Conservation (phyloP, 92 coral and sea anemone genomes). For the Virgularia gustaviana region DNA sequence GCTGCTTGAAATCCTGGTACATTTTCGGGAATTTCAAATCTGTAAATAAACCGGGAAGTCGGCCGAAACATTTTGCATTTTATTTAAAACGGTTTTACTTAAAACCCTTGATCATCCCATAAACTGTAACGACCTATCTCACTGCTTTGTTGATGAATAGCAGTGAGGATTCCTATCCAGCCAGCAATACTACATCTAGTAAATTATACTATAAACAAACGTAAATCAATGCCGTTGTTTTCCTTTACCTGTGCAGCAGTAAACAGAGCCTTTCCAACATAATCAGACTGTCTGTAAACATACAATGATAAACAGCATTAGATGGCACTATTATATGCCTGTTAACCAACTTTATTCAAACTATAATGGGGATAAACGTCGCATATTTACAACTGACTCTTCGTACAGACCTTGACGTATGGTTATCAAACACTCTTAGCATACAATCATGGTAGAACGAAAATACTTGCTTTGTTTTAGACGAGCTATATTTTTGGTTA, state of each 20-base stretch:
- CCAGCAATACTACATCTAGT: too few species aligned
- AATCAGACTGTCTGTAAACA: constrained; percentile 20
- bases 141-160: too few species aligned
- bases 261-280: constrained; percentile 12
- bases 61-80: too few species aligned
- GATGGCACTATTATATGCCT: background rate
- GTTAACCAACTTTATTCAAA: background rate
- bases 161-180: too few species aligned
- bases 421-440: constrained; percentile 32
- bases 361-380: background rate
- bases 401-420: constrained; percentile 26
- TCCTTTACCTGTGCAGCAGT: constrained; percentile 13
- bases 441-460: constrained; percentile 35
- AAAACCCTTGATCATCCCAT: too few species aligned
- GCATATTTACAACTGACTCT: background rate
- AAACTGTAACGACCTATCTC: too few species aligned
- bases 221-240: too few species aligned
- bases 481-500: background rate
- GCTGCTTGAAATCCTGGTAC: too few species aligned
- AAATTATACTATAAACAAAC: too few species aligned
- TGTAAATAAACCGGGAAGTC: too few species aligned
- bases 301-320: background rate
- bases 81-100: too few species aligned
- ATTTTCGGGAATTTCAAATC: too few species aligned
- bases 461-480: constrained; percentile 26